Evolutionary conservation across 2,797 vertebrate genomes (phyloP).

Genomic region (Miichthys miiuy): DNA sequence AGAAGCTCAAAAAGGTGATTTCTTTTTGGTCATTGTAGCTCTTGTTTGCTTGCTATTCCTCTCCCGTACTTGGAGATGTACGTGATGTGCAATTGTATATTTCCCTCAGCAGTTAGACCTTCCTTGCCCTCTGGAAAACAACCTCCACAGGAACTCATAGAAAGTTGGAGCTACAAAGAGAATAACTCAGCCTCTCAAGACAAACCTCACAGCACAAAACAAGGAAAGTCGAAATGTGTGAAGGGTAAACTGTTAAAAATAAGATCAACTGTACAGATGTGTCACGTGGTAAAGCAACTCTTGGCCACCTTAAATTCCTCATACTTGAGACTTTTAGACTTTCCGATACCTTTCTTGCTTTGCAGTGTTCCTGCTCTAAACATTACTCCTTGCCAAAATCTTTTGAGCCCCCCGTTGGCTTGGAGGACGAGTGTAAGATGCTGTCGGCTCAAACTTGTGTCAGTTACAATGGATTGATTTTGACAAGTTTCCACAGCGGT

Average conservation of each 20-base stretch:
- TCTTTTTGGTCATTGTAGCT: conserved; percentile 8
- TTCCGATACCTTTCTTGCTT: not conserved
- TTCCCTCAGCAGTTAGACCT: not conserved
- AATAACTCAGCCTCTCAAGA: not conserved
- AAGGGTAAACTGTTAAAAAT: not conserved
- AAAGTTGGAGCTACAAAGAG: not conserved
- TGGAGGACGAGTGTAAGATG: not conserved
- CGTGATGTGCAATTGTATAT: not conserved
- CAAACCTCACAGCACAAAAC: not conserved
- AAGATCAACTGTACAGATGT: not conserved
- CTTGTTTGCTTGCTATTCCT: conserved; percentile 4
- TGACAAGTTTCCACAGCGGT: not conserved
- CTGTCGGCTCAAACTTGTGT: not conserved
- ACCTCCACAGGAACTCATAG: not conserved
- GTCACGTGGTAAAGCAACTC: not conserved
- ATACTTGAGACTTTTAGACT: not conserved
- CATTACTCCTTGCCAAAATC: not conserved
- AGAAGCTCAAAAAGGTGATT: not conserved
- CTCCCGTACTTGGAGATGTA: not conserved
- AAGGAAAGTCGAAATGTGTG: not conserved
- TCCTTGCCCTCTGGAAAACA: not conserved
- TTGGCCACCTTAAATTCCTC: not conserved
- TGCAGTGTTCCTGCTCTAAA: not conserved
- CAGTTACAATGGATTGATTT: not conserved
- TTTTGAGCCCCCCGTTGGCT: too few relatives aligned